phyloP scores from a whole-genome alignment of 2,888 invertebrate genomes.

The Ypsolopha scabrella region DNA sequence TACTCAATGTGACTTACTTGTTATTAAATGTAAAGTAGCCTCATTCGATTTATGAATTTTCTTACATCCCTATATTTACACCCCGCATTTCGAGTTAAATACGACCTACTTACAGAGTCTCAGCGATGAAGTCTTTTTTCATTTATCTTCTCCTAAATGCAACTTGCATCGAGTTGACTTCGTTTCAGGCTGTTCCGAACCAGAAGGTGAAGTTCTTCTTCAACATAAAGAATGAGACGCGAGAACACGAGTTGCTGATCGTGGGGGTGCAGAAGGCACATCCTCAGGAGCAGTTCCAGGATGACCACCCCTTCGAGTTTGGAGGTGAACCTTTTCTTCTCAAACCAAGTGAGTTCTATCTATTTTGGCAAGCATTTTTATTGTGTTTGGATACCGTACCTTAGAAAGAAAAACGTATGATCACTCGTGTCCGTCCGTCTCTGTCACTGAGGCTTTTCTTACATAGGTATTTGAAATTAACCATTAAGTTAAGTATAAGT shows the following conservation, averaged over 20 bases:
- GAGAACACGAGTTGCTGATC: conserved; percentile 29
- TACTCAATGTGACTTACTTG: no score
- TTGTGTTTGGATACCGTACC: background rate
- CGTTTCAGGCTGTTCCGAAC: conserved; percentile 33
- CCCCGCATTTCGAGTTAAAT: no score
- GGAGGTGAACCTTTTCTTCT: conserved; percentile 26
- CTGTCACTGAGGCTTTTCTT: background rate
- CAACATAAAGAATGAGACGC: conserved; percentile 31
- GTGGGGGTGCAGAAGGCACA: conserved; percentile 39
- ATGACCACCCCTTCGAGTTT: conserved; percentile 30
- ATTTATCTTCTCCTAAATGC: no score
- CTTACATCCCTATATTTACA: no score
- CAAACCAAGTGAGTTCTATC: conserved; percentile 26
- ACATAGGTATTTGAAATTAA: no score
- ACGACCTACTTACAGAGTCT: no score
- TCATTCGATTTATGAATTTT: no score
- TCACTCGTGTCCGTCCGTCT: background rate
- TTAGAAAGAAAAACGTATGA: background rate
- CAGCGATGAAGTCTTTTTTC: no score
- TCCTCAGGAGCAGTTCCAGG: conserved; percentile 37
- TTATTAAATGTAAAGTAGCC: no score
- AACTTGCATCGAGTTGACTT: background rate
- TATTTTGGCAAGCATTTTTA: background rate
- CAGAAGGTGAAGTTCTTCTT: conserved; percentile 32
- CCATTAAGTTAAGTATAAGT: no score